Conservation (phyloP, 2,113 vertebrate species). For the Chlorodrepanis virens region DNA sequence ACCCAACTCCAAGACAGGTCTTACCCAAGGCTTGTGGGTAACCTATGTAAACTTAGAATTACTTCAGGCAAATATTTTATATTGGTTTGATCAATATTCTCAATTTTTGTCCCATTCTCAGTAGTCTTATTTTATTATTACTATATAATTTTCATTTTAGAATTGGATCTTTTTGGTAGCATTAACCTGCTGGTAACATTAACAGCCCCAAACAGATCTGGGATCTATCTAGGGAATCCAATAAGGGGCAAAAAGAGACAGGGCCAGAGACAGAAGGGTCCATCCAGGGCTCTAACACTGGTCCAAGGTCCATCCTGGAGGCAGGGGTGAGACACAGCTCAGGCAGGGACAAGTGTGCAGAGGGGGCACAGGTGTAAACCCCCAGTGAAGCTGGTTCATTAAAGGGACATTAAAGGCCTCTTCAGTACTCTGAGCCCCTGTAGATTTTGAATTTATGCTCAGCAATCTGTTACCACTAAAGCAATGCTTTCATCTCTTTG, state of each 20-base stretch:
- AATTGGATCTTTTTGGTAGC: background rate
- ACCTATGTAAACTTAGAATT: background rate
- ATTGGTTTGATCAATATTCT: background rate
- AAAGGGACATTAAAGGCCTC: background rate
- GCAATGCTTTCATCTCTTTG: background rate
- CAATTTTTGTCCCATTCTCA: background rate
- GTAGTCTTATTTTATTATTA: background rate
- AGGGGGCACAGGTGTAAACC: background rate
- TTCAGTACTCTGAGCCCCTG: background rate
- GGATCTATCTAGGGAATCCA: background rate
- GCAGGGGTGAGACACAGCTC: background rate
- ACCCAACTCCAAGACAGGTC: background rate
- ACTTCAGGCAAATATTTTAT: background rate
- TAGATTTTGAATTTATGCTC: background rate
- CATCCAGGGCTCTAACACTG: background rate
- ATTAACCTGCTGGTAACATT: background rate
- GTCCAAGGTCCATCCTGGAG: background rate
- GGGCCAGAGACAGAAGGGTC: background rate
- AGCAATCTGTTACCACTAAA: background rate
- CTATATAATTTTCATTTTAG: background rate
- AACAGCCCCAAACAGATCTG: background rate
- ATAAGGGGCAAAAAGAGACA: background rate
- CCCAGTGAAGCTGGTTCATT: background rate
- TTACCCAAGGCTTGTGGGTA: background rate
- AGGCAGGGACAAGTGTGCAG: background rate